Evolutionary conservation across 2,797 vertebrate genomes (phyloP), one percentile per base, ranked within the genome.

Genomic region (Coranthus polyacanthus): DNA sequence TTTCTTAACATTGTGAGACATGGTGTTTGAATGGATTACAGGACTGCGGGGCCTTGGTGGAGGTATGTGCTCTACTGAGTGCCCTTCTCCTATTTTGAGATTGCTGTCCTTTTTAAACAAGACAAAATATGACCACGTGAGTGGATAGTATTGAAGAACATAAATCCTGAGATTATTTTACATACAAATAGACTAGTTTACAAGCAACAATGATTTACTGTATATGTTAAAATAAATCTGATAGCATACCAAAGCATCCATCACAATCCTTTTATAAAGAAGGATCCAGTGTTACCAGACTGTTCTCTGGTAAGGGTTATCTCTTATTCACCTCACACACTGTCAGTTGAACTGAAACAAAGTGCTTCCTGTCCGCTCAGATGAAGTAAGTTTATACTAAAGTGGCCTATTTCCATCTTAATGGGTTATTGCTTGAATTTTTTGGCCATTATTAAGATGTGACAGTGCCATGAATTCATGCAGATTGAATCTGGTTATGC

Each of bases 111-210:
- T 9, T 9, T 2, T 11, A 52, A 4, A 41, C 0, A 20, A 42
- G 18, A 42, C 10, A 36, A 29, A 20, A 41, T 9, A 12, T 20
- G 41, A 38, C 8, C 12, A 22, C 60, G 13, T 16, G 37, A 32
- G 15, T 32, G 17, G 39, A 58, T 9, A 1, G 1, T 16, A 7
- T 6, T 42, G 13, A 5, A 3, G 1, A 52, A 41, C 21, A 41
- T 20, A 50, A 22, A 32, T 32, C 29, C 29, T 32, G n/a, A n/a
- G n/a, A n/a, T 9, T 32, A 53, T 47, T 7, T 8, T 36, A 15
- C n/a, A n/a, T n/a, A n/a, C n/a, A n/a, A n/a, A n/a, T 59, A 12
- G 13, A 52, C 22, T 34, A 16, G 15, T 52, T 49, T 45, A 49
- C 9, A 62, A 9, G 29, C 10, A 32, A 32, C 29, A 32, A 32